A percentile compares a stretch with the other conserved stretches of the same genome.
These are phyloP conservation scores for Xiphydria camelus DNA, from an alignment of 2,888 invertebrate genomes.

Conservation along the genomic window DNA sequence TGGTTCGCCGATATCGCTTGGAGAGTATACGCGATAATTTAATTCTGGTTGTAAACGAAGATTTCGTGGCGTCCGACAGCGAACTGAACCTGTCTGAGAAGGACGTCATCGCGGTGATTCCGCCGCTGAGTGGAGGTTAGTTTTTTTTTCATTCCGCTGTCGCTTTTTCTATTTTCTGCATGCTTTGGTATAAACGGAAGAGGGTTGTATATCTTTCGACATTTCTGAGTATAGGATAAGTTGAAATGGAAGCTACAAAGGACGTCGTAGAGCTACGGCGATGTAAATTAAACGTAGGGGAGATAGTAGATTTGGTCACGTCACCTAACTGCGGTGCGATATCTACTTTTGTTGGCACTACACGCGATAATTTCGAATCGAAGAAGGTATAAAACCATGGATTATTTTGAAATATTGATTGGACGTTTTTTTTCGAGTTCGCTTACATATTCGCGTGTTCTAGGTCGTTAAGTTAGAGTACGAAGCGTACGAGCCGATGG, in stretches of 20 bases:
- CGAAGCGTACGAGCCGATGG: constrained; percentile 94
- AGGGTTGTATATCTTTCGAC: too few relatives aligned
- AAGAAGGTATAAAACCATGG: constrained; percentile 77
- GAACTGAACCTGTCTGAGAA: constrained; percentile 65
- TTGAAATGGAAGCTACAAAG: constrained; percentile 59
- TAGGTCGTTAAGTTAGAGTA: constrained; percentile 88
- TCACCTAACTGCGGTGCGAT: constrained; percentile 83
- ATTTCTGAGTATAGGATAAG: constrained; percentile 40
- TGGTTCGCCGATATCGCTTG: constrained; percentile 68
- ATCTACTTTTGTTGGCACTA: constrained; percentile 87
- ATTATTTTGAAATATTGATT: too few relatives aligned
- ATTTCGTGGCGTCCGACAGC: constrained; percentile 65
- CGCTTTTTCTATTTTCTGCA: background rate
- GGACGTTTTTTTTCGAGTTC: too few relatives aligned
- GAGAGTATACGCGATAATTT: constrained; percentile 70
- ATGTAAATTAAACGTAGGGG: constrained; percentile 70
- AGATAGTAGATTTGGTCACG: constrained; percentile 68
- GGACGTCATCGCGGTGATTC: constrained; percentile 90
- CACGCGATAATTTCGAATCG: constrained; percentile 80
- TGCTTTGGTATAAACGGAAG: background rate
- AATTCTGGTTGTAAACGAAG: constrained; percentile 82
- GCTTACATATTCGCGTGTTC: too few relatives aligned
- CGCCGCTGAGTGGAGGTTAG: constrained; percentile 92
- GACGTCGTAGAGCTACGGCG: constrained; percentile 71
- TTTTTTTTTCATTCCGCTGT: constrained; percentile 1